Conservation (phyloP, 2,113 vertebrate species). For the Phocoena sinus region DNA sequence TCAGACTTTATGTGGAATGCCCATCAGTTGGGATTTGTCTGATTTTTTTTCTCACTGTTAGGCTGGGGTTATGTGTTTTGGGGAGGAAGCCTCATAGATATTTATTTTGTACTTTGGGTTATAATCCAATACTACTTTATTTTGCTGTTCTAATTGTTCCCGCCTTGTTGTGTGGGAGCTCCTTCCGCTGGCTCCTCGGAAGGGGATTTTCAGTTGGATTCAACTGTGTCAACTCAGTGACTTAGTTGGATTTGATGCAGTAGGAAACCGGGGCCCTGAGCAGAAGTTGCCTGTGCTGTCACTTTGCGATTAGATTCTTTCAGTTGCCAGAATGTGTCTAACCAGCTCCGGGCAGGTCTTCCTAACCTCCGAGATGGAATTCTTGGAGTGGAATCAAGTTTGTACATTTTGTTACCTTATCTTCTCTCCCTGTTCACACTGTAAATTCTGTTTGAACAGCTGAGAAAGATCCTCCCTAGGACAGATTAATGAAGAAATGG, state of each 20-base stretch:
- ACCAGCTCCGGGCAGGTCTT: neutral
- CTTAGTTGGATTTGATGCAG: neutral
- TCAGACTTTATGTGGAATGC: neutral
- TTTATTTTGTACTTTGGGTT: neutral
- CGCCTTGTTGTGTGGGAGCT: neutral
- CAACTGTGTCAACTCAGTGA: neutral
- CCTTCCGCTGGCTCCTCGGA: neutral
- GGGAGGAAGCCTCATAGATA: neutral
- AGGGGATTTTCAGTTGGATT: neutral
- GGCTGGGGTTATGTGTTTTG: neutral
- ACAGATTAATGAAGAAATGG: neutral
- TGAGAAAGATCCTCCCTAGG: neutral
- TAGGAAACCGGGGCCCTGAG: neutral
- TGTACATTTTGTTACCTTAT: neutral
- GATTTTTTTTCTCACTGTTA: neutral
- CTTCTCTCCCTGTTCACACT: neutral
- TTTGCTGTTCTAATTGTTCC: neutral
- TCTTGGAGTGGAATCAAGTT: neutral
- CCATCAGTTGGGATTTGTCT: neutral
- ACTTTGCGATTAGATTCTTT: neutral
- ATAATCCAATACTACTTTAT: neutral
- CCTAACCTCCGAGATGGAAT: neutral
- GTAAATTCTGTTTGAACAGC: conserved; percentile 6
- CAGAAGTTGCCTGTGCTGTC: neutral
- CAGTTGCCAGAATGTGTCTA: neutral